Conservation (phyloP, 2,113 vertebrate species). For the Leptobrachium ailaonicum region DNA sequence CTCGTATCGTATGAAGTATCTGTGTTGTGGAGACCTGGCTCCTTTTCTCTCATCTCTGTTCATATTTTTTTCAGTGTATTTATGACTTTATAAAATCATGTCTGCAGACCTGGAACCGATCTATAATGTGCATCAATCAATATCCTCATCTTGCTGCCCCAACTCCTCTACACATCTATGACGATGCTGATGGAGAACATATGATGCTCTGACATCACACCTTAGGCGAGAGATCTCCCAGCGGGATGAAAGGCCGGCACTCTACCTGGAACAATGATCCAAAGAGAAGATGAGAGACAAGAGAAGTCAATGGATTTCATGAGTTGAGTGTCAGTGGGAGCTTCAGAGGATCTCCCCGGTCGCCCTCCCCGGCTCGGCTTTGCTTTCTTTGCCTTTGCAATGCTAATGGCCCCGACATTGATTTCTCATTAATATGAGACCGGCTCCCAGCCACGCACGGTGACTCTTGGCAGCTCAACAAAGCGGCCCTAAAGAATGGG, state of each 20-base stretch:
- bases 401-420: conserved; percentile 32
- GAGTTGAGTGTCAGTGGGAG: neutral
- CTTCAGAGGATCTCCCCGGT: neutral
- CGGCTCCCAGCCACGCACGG: neutral
- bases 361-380: neutral
- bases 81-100: no score
- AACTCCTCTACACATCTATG: no score
- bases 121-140: no score
- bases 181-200: no score
- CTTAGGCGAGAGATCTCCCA: neutral
- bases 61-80: no score
- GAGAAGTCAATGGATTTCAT: conserved; percentile 27
- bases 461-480: conserved; percentile 10
- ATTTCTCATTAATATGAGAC: conserved; percentile 19
- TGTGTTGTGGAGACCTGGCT: no score
- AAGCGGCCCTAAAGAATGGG: conserved; percentile 12
- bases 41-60: no score
- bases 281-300: neutral
- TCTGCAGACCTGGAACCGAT: no score
- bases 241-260: neutral
- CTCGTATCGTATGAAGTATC: no score
- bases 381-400: conserved; percentile 7
- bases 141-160: no score
- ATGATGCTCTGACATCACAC: no score
- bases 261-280: neutral